A percentile compares a stretch with the other conserved stretches of the same genome.
Evolutionary conservation across 1,140 invertebrate species (phyloP).

Genomic region (Epicauta chinensis): DNA sequence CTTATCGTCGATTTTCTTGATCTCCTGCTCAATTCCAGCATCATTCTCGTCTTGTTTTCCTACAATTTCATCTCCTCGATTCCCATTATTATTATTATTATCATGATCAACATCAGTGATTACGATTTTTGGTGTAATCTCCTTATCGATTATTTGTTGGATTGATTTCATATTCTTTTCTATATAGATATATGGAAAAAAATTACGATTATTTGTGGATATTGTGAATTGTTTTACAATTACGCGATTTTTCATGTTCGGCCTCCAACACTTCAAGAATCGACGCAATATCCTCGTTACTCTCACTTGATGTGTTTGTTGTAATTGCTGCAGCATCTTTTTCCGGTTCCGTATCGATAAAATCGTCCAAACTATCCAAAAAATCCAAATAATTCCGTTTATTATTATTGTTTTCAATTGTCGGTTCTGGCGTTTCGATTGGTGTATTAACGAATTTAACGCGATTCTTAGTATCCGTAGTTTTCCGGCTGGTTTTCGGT

Average conservation of each 20-base stretch:
- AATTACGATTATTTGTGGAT: not conserved
- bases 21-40: slow-evolving; percentile 14
- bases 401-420: slow-evolving; percentile 22
- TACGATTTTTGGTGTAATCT: slow-evolving; percentile 7
- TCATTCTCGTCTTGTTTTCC: slow-evolving; percentile 16
- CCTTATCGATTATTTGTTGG: slow-evolving; percentile 21
- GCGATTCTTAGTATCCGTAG: not conserved
- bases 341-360: not conserved
- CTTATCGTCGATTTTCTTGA: not conserved
- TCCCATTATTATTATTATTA: slow-evolving; percentile 22
- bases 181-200: slow-evolving; percentile 9
- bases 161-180: slow-evolving; percentile 25
- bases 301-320: not conserved
- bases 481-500: slow-evolving; percentile 10
- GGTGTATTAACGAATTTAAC: slow-evolving; percentile 21
- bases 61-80: not conserved
- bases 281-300: slow-evolving; percentile 35
- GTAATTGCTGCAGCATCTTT: not conserved
- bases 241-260: slow-evolving; percentile 38
- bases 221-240: slow-evolving; percentile 1
- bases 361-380: slow-evolving; percentile 29
- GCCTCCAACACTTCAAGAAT: slow-evolving; percentile 36
- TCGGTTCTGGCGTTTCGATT: slow-evolving; percentile 24
- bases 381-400: slow-evolving; percentile 32
- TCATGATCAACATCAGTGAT: not conserved